Evolutionary conservation across 1,140 invertebrate species (phyloP).

Genomic region (Agrilus planipennis): DNA sequence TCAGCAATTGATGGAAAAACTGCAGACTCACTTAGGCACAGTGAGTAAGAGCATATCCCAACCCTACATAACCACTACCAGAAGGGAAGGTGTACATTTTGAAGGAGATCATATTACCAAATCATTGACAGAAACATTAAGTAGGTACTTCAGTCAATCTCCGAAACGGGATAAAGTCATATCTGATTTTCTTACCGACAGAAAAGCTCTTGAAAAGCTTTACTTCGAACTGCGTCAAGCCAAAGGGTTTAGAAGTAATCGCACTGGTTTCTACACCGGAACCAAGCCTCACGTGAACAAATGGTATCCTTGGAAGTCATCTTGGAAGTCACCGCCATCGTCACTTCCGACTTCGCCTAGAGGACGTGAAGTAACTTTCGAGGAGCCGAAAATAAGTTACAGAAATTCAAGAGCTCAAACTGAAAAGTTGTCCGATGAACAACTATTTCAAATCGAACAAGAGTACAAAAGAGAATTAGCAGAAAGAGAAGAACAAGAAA

Average conservation of each 20-base stretch:
- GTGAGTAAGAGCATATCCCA: slow-evolving; percentile 22
- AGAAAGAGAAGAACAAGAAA: slow-evolving; percentile 31
- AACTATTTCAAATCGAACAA: slow-evolving; percentile 39
- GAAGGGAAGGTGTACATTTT: slow-evolving; percentile 22
- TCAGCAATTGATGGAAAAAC: slow-evolving; percentile 49
- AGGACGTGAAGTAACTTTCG: slow-evolving; percentile 51
- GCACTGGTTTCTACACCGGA: slow-evolving; percentile 23
- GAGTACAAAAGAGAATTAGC: slow-evolving; percentile 32
- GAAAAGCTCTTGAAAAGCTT: slow-evolving; percentile 55
- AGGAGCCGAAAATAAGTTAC: slow-evolving; percentile 39
- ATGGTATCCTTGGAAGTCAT: slow-evolving; percentile 15
- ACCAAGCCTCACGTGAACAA: slow-evolving; percentile 8
- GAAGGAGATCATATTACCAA: slow-evolving; percentile 48
- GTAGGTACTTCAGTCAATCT: slow-evolving; percentile 52
- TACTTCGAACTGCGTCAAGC: slow-evolving; percentile 60
- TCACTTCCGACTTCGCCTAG: slow-evolving; percentile 40
- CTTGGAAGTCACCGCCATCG: slow-evolving; percentile 19
- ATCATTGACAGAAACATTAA: slow-evolving; percentile 48
- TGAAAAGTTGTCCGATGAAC: slow-evolving; percentile 40
- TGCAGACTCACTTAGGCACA: slow-evolving; percentile 48
- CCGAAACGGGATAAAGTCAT: slow-evolving; percentile 53
- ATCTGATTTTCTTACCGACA: slow-evolving; percentile 55
- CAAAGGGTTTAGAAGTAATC: slow-evolving; percentile 47
- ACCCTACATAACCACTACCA: slow-evolving; percentile 16
- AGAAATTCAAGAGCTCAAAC: slow-evolving; percentile 49